These are phyloP conservation scores for Leucophenga varia DNA, from an alignment of 1,140 invertebrate species.

Conservation along the genomic window DNA sequence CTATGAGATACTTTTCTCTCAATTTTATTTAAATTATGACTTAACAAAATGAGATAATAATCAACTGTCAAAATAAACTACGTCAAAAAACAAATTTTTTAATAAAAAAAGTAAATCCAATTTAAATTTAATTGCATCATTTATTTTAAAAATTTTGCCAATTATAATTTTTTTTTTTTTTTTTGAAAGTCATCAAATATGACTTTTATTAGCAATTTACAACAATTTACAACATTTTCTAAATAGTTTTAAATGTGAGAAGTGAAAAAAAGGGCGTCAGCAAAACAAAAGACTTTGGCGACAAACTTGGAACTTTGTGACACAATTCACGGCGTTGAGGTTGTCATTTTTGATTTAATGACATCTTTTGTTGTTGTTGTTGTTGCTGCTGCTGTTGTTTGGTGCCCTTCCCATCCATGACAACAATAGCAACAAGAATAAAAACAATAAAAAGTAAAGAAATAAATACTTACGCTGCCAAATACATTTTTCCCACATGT, in stretches of 20 bases:
- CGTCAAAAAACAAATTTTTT: too few species aligned
- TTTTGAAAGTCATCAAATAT: neutral
- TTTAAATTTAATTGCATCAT: neutral
- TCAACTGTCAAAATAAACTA: too few species aligned
- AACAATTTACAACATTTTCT: neutral
- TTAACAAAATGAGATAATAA: too few species aligned
- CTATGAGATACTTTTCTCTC: too few species aligned
- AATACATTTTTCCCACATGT: constrained; percentile 40
- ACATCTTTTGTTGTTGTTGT: neutral
- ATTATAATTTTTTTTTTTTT: neutral
- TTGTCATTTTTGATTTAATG: neutral
- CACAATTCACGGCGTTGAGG: constrained; percentile 29
- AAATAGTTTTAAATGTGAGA: neutral
- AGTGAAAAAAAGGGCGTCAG: neutral
- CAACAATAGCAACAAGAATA: constrained; percentile 6
- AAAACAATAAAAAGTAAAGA: constrained; percentile 2
- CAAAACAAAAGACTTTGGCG: too few species aligned
- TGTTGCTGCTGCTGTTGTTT: neutral
- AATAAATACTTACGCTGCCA: constrained; percentile 25
- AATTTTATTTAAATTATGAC: too few species aligned
- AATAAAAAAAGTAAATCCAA: neutral
- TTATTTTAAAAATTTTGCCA: neutral
- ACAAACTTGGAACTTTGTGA: constrained; percentile 22
- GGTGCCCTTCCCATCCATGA: neutral
- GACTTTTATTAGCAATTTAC: neutral